Base-by-base conservation (phyloP, 2,113 vertebrate species). In the Tachycineta bicolor region DNA sequence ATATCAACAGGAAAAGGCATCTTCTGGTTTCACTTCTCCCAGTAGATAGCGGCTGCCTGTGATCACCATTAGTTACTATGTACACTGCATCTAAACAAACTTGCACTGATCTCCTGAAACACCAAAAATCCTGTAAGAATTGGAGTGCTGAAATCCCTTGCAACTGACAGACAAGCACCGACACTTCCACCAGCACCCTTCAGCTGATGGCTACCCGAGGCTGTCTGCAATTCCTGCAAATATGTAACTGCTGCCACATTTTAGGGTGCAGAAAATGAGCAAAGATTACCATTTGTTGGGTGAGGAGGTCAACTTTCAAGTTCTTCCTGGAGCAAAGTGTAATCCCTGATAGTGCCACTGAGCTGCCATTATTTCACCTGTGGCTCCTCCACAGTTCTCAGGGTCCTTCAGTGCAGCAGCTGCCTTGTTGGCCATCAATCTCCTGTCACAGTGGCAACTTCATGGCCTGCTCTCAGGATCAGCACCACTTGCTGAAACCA, bases 111-210 rank as follows among this genome's bases (percentile, higher is more conserved):
- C 64, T 65, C 21, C 67, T 81, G 53, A 43, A 83, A 73, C 1
- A 0, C 22, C 71, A 83, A 14, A 63, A 89, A 10, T 28, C 4
- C 0, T 20, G 10, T 25, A 49, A 26, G 23, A 62, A 34, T 8
- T 1, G 2, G 21, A 43, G 56, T 55, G 47, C 43, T 59, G 43
- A 77, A 69, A 58, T n/a, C 50, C 44, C 7, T 0, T 6, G 7
- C 26, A 70, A 74, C 0, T 47, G 56, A 44, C 6, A 52, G 59
- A 69, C 25, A 56, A 49, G 34, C 2, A 1, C 6, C 2, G 1
- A 53, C 39, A 13, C 29, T 18, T 65, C n/a, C 23, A 50, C 29
- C 2, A 0, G 31, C 31, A 88, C 37, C 34, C 34, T 78, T 53
- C 47, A 81, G 37, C n/a, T 53, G 24, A 41, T 39, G 41, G 52